Base-by-base conservation (phyloP, 2,888 invertebrate species). In the Hecatera dysodea region DNA sequence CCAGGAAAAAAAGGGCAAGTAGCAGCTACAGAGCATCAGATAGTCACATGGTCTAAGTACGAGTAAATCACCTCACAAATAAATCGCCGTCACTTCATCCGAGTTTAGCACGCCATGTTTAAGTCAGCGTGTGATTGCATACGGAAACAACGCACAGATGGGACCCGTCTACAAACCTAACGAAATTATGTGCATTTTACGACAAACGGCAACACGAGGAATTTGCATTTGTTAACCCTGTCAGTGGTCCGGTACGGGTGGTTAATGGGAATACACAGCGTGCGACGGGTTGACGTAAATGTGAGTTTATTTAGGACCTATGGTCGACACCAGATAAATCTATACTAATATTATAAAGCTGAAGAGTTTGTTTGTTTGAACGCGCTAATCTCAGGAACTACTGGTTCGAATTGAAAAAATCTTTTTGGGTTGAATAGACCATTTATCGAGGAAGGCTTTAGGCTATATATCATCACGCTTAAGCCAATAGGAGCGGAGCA, bases 131-230 rank as follows among this genome's bases (percentile, higher is more conserved):
- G 24, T 44, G 33, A 36, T 55, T 22, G 29, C 29, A 46, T 1
- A 24, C 22, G 2, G n/a, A 17, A 61, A 61, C 19, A 42, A 1
- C 36, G 12, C 46, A 33, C 61, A 78, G 57, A 72, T 39, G 72
- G 1, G 56, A 29, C 48, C 46, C 22, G 56, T 44, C 11, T 36
- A 22, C 56, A 22, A 17, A 56, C 22, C 57, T 11, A 39, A 55
- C 67, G 33, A 63, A 78, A 60, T 79, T 60, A 77, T 73, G 63
- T 67, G 60, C 67, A 60, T 63, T 67, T 60, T 60, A 56, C 39
- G 33, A 56, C 61, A n/a, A 27, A 56, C 50, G 22, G 39, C 48
- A 67, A 67, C 67, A 36, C 59, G 62, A 62, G 53, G 57, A 67
- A 64, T 67, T 65, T 48, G 33, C 74, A 61, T 72, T 48, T 48